Evolutionary conservation across 2,113 vertebrate species (phyloP).

Genomic region (Chionomys nivalis): DNA sequence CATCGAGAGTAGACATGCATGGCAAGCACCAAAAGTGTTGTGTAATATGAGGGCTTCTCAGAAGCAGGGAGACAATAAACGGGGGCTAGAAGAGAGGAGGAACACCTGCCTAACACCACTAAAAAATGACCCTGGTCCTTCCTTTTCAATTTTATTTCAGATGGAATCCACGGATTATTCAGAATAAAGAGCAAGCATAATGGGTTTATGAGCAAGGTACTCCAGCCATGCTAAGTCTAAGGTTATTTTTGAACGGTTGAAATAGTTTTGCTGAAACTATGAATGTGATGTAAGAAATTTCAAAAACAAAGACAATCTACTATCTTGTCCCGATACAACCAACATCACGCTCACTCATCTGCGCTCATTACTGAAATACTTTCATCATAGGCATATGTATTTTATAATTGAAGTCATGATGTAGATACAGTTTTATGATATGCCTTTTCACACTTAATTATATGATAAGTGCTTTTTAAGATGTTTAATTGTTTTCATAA

Average conservation of each 20-base stretch:
- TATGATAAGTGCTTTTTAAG: constrained; percentile 38
- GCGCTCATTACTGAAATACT: constrained; percentile 29
- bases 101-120: not conserved
- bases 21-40: accelerated
- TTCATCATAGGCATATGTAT: constrained; percentile 12
- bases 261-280: not conserved
- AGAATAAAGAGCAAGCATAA: not conserved
- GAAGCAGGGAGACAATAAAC: not conserved
- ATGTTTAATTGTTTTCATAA: constrained; percentile 38
- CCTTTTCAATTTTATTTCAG: not conserved
- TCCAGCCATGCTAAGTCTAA: not conserved
- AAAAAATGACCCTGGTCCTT: not conserved
- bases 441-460: constrained; percentile 47
- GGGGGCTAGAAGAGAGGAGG: not conserved
- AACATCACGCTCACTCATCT: not conserved
- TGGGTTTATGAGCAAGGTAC: not conserved
- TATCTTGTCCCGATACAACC: not conserved
- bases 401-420: constrained; percentile 39
- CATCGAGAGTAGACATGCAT: accelerated
- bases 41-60: not conserved
- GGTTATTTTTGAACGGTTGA: not conserved
- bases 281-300: not conserved
- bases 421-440: not conserved
- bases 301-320: not conserved
- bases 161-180: not conserved